Conservation (phyloP, 2,888 invertebrate species). For the Volucella bombylans region DNA sequence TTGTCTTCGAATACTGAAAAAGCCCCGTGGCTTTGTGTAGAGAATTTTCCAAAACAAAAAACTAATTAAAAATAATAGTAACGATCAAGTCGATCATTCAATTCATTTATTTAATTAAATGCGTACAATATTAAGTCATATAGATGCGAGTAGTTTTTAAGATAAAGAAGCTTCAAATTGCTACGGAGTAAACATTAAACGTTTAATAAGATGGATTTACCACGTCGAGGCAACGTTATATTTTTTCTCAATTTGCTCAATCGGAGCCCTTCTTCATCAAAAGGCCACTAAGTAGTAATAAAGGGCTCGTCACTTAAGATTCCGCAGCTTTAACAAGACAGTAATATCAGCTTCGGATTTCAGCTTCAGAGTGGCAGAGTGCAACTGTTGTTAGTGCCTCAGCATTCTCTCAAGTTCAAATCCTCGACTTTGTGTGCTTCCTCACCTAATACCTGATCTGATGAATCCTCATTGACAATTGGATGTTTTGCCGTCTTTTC, state of each 20-base stretch:
- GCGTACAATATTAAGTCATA: too few species aligned
- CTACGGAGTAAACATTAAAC: too few species aligned
- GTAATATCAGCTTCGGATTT: slow-evolving; percentile 96
- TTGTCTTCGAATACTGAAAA: too few species aligned
- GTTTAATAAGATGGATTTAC: neutral
- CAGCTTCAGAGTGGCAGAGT: slow-evolving; percentile 92
- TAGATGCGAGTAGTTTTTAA: too few species aligned
- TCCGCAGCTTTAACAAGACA: slow-evolving; percentile 90
- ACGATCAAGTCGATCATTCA: too few species aligned
- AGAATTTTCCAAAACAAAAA: too few species aligned
- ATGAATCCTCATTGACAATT: slow-evolving; percentile 98
- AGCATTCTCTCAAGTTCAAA: slow-evolving; percentile 91
- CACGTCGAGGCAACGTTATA: slow-evolving; percentile 32
- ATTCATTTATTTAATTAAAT: too few species aligned
- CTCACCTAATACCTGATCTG: slow-evolving; percentile 96
- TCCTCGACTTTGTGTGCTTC: slow-evolving; percentile 94
- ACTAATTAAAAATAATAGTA: too few species aligned
- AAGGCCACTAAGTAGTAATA: slow-evolving; percentile 57
- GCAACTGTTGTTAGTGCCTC: slow-evolving; percentile 92
- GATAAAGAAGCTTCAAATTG: too few species aligned
- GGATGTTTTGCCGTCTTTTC: slow-evolving; percentile 91
- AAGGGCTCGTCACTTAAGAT: slow-evolving; percentile 77
- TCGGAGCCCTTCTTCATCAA: slow-evolving; percentile 28
- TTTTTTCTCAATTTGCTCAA: slow-evolving; percentile 46
- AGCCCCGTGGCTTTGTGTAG: too few species aligned